Percentiles rank a stretch among this genome's conserved stretches.
Conservation (phyloP, 2,888 invertebrate species). For the Chouioia cunea region DNA sequence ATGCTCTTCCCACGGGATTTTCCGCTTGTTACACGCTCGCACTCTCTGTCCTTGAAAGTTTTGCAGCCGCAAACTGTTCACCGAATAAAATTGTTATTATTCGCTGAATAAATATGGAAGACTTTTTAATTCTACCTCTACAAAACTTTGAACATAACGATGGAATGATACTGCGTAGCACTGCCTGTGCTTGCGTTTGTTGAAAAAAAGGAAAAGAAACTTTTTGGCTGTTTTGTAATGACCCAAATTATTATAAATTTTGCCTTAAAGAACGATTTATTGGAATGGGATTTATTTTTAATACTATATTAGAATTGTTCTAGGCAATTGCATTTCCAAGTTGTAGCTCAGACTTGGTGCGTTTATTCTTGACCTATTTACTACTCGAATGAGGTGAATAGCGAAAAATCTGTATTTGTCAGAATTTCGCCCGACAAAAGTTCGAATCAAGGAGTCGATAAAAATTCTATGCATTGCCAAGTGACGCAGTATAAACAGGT, state of each 20-base stretch:
- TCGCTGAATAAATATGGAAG: conserved; percentile 43
- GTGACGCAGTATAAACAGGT: conserved; percentile 46
- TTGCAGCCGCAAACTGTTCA: neutral
- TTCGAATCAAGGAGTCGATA: conserved; percentile 48
- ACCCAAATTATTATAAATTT: conserved; percentile 25
- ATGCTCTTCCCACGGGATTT: conserved; percentile 43
- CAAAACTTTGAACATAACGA: conserved; percentile 31
- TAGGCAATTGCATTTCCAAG: too few relatives aligned
- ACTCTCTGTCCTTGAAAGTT: conserved; percentile 43
- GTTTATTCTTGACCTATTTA: conserved; percentile 41
- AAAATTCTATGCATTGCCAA: conserved; percentile 49
- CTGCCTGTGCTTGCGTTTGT: too few relatives aligned
- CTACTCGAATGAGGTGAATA: conserved; percentile 16
- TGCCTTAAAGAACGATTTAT: neutral
- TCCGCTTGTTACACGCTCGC: conserved; percentile 13
- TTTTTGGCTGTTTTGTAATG: conserved; percentile 28
- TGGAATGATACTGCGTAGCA: conserved; percentile 20
- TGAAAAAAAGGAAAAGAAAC: neutral
- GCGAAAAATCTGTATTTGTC: conserved; percentile 43
- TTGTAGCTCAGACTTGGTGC: too few relatives aligned
- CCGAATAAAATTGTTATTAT: conserved; percentile 42
- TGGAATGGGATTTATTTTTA: neutral
- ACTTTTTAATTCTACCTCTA: conserved; percentile 38
- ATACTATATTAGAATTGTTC: too few relatives aligned
- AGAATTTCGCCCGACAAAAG: conserved; percentile 46